phyloP scores from a whole-genome alignment of 2,888 invertebrate species.

The Eupithecia pulchellata region DNA sequence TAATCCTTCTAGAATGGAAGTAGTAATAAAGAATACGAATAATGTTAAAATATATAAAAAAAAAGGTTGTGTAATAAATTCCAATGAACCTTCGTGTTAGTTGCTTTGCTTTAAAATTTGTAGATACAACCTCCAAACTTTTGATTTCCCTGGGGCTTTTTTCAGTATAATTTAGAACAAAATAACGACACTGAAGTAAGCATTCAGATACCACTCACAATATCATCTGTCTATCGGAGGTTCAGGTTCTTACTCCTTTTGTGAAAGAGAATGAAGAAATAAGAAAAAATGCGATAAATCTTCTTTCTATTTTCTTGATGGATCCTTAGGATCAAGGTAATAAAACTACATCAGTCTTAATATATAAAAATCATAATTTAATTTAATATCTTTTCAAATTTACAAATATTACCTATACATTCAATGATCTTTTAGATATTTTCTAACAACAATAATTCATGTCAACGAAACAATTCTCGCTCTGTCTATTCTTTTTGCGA shows the following conservation, averaged over 20 bases:
- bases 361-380: no score
- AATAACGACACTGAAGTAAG: constrained; percentile 8
- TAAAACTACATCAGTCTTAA: no score
- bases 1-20: not conserved
- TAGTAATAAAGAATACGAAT: not conserved
- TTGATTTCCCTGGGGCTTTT: constrained; percentile 28
- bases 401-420: no score
- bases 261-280: not conserved
- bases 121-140: constrained; percentile 20
- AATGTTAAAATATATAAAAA: not conserved
- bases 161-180: constrained; percentile 29
- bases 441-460: no score
- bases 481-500: no score
- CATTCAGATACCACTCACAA: constrained; percentile 14
- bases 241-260: not conserved
- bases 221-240: constrained; percentile 5
- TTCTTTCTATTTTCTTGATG: not conserved
- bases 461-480: no score
- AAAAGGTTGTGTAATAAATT: not conserved
- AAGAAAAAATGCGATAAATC: not conserved
- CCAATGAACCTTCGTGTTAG: not conserved
- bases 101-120: not conserved
- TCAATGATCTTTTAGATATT: no score
- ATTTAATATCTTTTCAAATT: no score
- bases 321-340: not conserved